Base-by-base conservation (phyloP, 2,888 invertebrate species). In the Eutolmus rufibarbis region DNA sequence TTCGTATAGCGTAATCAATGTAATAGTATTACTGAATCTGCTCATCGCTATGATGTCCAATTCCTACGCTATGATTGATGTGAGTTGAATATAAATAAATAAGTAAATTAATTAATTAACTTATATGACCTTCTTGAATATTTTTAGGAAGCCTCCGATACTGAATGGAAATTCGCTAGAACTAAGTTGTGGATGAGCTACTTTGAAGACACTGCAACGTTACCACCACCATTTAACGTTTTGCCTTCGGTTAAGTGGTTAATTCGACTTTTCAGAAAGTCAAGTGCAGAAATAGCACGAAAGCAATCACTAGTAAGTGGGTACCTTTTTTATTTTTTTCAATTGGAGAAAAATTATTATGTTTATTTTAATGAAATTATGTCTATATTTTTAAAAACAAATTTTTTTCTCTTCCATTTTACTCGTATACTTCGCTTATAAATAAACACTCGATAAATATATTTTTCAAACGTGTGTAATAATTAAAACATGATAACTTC, bases 31-130 rank as follows among this genome's bases (percentile, higher is more conserved):
- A 66, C 93, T 98, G 90, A 98, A 98, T 92, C 95, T 98, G 88
- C 96, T 98, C 89, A 98, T 98, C 91, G 98, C 98, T 90, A 99
- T 98, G 98, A 98, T 98, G 98, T 98, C 97, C 90, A 98, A 98
- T 93, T 98, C 98, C 1, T 98, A 97, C 91, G 96, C 98, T 79
- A 95, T 96, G 93, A 98, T 98, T 91, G 96, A 96, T 91, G 98
- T 98, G 93, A 95, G 66, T 86, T 8, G 8, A 46, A 51, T 76
- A 34, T 31, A n/a, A n/a, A n/a, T n/a, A n/a, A n/a, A n/a, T 1
- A 23, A 7, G 51, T 46, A 1, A 12, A n/a, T 76, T 46, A 1
- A 5, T 23, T 16, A 23, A 23, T 28, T 31, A 9, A 46, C 12
- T 14, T 2, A 43, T 1, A 1, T 46, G 1, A 46, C 14, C 4